A percentile compares a stretch with the other conserved stretches of the same genome.
These are phyloP conservation scores for Schlechtendalia chinensis DNA, from an alignment of 1,140 invertebrate species.

Conservation along the genomic window DNA sequence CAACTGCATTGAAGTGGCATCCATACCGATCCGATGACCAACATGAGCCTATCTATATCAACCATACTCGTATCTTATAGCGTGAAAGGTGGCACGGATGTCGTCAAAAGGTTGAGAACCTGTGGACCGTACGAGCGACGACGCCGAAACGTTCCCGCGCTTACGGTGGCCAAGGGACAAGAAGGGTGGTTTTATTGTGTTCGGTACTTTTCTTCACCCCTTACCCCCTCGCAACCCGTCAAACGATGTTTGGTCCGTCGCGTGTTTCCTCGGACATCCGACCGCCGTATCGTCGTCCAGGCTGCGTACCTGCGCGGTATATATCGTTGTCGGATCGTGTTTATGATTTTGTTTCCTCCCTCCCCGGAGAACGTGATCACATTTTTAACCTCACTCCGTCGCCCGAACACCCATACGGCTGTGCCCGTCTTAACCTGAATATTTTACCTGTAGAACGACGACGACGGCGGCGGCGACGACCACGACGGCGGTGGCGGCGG, in stretches of 20 bases:
- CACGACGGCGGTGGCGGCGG: not conserved
- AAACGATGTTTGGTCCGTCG: not conserved
- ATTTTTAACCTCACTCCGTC: conserved; percentile 11
- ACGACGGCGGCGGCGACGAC: not conserved
- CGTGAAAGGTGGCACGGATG: no score
- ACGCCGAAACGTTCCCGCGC: no score
- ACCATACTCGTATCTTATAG: no score
- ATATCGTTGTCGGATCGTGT: not conserved
- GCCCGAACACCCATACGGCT: conserved; percentile 14
- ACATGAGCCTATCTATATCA: no score
- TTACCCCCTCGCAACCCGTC: no score
- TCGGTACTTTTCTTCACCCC: no score
- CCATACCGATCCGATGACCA: no score
- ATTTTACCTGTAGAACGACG: conserved; percentile 27
- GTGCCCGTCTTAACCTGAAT: conserved; percentile 49
- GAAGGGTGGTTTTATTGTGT: no score
- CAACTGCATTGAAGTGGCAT: no score
- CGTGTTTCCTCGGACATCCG: not conserved
- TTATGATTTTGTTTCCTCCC: not conserved
- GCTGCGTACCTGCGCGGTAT: not conserved
- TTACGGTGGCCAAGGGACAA: no score
- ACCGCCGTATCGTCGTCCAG: not conserved
- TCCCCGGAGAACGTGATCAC: conserved; percentile 1
- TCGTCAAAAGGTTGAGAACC: no score
- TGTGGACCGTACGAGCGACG: no score